Conservation (phyloP, 1,140 invertebrate genomes). For the Cherax destructor region DNA sequence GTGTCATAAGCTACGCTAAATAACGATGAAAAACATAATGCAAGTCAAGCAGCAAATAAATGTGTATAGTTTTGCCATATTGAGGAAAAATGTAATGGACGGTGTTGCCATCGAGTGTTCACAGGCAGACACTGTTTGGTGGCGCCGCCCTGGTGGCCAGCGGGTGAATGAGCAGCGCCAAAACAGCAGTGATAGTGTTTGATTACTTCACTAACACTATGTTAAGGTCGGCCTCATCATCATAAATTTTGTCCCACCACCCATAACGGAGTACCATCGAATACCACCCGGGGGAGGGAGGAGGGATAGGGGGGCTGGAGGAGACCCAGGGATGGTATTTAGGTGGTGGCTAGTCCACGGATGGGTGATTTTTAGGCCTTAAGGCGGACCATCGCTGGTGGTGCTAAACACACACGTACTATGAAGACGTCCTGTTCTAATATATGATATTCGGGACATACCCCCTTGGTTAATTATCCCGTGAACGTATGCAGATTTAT, state of each 20-base stretch:
- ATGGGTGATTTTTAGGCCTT: no score
- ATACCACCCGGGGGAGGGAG: neutral
- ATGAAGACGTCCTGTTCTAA: neutral
- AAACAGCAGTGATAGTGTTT: constrained; percentile 39
- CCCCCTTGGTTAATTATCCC: neutral
- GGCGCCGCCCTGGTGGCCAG: constrained; percentile 61
- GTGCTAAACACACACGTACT: neutral
- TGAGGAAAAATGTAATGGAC: constrained; percentile 8
- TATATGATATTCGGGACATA: neutral
- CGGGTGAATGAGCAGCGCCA: neutral
- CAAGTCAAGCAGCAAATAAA: neutral
- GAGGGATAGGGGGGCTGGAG: neutral
- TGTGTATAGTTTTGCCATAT: neutral
- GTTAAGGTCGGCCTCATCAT: constrained; percentile 31
- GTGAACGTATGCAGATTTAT: neutral
- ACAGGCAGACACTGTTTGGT: constrained; percentile 11
- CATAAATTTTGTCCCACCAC: constrained; percentile 47
- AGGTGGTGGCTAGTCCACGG: no score
- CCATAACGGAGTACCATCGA: constrained; percentile 7
- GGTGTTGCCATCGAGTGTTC: constrained; percentile 13
- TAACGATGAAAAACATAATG: neutral
- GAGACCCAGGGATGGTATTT: no score
- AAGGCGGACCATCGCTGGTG: neutral
- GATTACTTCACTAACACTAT: constrained; percentile 33
- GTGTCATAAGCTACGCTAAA: neutral